These are phyloP conservation scores for Tenthredo livida DNA, from an alignment of 2,888 invertebrate species.

Conservation along the genomic window DNA sequence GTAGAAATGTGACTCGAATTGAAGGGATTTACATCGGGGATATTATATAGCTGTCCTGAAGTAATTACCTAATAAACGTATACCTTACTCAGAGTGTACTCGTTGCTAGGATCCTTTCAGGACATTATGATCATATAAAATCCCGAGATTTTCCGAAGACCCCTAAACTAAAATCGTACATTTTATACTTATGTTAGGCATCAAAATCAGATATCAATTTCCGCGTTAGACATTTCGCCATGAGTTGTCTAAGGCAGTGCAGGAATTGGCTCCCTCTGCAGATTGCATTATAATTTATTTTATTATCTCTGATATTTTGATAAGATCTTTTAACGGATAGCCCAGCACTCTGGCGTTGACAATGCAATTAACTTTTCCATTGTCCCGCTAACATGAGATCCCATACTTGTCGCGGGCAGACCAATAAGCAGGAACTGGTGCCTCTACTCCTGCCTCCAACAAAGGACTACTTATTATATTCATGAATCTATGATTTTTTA, in stretches of 20 bases:
- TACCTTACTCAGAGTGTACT: not conserved
- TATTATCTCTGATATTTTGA: conserved; percentile 33
- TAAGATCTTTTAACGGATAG: conserved; percentile 9
- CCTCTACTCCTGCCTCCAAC: conserved; percentile 9
- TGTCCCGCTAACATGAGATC: conserved; percentile 30
- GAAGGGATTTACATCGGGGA: conserved; percentile 19
- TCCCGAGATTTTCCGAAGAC: not conserved
- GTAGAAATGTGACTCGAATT: conserved; percentile 35
- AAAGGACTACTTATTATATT: conserved; percentile 46
- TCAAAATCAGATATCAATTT: not conserved
- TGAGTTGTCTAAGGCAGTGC: not conserved
- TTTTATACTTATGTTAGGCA: not conserved
- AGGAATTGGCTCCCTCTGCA: not conserved
- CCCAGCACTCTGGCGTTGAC: conserved; percentile 46
- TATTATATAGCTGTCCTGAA: not conserved
- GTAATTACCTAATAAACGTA: conserved; percentile 28
- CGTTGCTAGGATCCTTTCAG: not conserved
- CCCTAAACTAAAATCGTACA: not conserved
- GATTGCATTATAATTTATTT: conserved; percentile 22
- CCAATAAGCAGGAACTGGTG: conserved; percentile 39
- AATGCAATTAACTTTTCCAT: conserved; percentile 47
- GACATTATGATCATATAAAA: not conserved
- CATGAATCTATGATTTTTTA: conserved; percentile 27
- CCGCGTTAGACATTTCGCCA: not conserved
- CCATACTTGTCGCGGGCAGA: conserved; percentile 38